phyloP scores from a whole-genome alignment of 2,113 vertebrate genomes.

The Sinocyclocheilus anophthalmus region DNA sequence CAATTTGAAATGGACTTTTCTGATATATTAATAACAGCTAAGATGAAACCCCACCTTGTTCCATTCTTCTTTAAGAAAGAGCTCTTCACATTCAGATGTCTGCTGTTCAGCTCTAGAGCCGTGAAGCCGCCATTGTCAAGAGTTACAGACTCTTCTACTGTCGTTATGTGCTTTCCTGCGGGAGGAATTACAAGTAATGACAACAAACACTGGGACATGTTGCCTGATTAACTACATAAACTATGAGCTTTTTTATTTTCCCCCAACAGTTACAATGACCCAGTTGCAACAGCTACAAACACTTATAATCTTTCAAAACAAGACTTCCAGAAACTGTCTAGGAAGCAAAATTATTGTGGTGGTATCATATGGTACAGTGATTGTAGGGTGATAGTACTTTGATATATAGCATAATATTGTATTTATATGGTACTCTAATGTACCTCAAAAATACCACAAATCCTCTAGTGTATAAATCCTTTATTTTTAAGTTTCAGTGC shows the following conservation, averaged over 20 bases:
- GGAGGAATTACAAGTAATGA: not conserved
- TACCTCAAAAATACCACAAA: too few relatives aligned
- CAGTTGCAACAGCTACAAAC: not conserved
- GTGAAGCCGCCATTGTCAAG: conserved; percentile 95
- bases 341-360: not conserved
- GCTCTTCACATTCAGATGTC: conserved; percentile 89
- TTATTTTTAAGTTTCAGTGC: not conserved
- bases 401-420: not conserved
- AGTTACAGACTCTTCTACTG: conserved; percentile 85
- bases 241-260: not conserved
- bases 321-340: not conserved
- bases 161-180: conserved; percentile 63
- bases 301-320: not conserved
- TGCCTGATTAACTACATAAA: not conserved
- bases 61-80: conserved; percentile 94
- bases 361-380: not conserved
- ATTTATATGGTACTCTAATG: too few relatives aligned
- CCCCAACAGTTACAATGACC: not conserved
- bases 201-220: not conserved
- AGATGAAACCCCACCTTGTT: conserved; percentile 76
- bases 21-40: not conserved
- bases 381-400: too few relatives aligned
- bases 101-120: conserved; percentile 90
- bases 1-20: too few relatives aligned
- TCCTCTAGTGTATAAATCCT: too few relatives aligned